Evolutionary conservation across 2,113 vertebrate species (phyloP), one percentile per base, ranked within the genome.

Genomic region (Zootoca vivipara): DNA sequence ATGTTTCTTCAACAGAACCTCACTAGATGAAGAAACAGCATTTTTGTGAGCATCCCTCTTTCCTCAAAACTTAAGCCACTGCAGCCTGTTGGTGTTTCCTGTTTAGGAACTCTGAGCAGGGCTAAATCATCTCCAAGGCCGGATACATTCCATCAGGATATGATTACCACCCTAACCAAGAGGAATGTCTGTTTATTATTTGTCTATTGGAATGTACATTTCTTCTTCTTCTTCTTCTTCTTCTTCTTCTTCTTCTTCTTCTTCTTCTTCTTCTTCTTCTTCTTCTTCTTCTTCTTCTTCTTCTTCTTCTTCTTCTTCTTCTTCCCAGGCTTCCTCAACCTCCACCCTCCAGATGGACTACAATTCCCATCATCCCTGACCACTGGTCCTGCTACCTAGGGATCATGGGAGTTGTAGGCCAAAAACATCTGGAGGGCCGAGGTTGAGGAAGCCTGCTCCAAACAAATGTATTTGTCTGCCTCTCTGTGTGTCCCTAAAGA

Each of bases 141-240:
- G 52, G 72, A 64, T 52, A 35, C 18, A 8, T 30, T 79, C 38
- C 65, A 28, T 46, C 35, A 28, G 24, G 78, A 52, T 74, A 42
- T 67, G 87, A 83, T 85, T 73, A 56, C 52, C 20, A 69, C 65
- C n/a, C 52, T 58, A 64, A 46, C 67, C 12, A 9, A 73, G 56
- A 85, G 52, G 67, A 62, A 73, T 13, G 87, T n/a, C 33, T 84
- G 62, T 74, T 85, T 85, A 7, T 89, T 52, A 42, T 73, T 80
- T 81, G 75, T 22, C 67, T 73, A 22, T 28, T 13, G 28, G 75
- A 58, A 64, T 79, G 56, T 20, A 8, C 67, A 38, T 65, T 62
- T 46, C 20, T 28, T 64, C 10, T 52, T 0, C 1, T 0, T 16
- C 30, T 72, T 35, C 46, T 72, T 33, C 24, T 20, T 42, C 28